Base-by-base conservation (phyloP, 2,113 vertebrate genomes). In the Prietella phreatophila region DNA sequence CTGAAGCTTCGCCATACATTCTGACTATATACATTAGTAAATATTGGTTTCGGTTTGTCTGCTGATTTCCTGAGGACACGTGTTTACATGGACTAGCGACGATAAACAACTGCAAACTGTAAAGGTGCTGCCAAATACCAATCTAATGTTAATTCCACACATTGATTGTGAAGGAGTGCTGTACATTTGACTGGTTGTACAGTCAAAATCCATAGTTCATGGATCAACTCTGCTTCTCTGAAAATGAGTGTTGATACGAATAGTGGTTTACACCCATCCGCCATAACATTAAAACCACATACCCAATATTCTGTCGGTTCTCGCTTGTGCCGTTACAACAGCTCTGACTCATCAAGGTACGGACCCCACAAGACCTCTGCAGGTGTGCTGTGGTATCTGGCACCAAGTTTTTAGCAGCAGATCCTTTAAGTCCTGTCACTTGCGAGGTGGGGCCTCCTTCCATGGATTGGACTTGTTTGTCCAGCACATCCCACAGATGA, bases 11-110 rank as follows among this genome's bases (percentile, higher is more conserved):
- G 6, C 9, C 80, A 47, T 87, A 53, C 82, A 20, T 83, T 67
- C 39, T 79, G 8, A 36, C 2, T 55, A 36, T 56, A 83, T 73
- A 30, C 25, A 33, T 50, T 60, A 30, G 14, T 11, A 39, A 27
- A 73, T 58, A 60, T 50, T 33, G 61, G 60, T 80, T 79, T 80
- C 39, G 30, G 39, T 81, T 79, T 53, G 25, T 36, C 65, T 82
- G 33, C 20, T 2, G 20, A 42, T 42, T 82, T 82, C 56, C 80
- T 60, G 80, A 5, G 3, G 17, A 27, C 27, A 1, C 30, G 9
- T 5, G 4, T 81, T 58, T 56, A 15, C 80, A 82, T 1, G 79
- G 79, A 19, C 19, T 58, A 82, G 80, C 79, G 6, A 25, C 1
- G 50, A 17, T 79, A 1, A 5, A 2, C 11, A 6, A 53, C 4